Conservation (phyloP, 2,888 invertebrate genomes). For the Linnaemya tessellans region DNA sequence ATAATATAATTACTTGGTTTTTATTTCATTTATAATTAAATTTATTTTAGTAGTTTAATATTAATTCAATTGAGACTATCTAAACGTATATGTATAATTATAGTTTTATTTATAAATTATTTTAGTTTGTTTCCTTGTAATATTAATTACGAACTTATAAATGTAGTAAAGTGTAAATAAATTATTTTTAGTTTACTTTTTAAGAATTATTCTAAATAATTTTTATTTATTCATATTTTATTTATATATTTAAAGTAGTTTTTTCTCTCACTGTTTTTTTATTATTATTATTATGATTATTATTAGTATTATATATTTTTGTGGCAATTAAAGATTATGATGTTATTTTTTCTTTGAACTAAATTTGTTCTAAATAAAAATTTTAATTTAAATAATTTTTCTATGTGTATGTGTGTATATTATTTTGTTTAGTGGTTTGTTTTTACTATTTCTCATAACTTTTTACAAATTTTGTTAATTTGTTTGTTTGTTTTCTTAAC, state of each 20-base stretch:
- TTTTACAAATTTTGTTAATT: conserved; percentile 50
- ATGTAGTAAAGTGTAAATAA: conserved; percentile 71
- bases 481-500: conserved; percentile 40
- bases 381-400: conserved; percentile 69
- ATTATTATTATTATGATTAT: too few species aligned
- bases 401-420: conserved; percentile 45
- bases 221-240: conserved; percentile 41
- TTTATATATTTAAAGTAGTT: conserved; percentile 56
- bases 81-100: conserved; percentile 58
- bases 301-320: conserved; percentile 24
- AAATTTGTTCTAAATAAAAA: conserved; percentile 80
- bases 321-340: conserved; percentile 46
- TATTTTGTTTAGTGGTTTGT: conserved; percentile 45
- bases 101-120: conserved; percentile 47
- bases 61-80: conserved; percentile 71
- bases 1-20: conserved; percentile 68
- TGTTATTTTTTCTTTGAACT: conserved; percentile 76
- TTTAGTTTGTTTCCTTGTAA: conserved; percentile 48
- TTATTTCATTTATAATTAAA: conserved; percentile 33
- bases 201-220: conserved; percentile 60
- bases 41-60: conserved; percentile 33
- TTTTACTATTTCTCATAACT: conserved; percentile 68
- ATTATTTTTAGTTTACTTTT: conserved; percentile 53
- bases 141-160: conserved; percentile 65
- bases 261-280: conserved; percentile 50